These are phyloP conservation scores for Agrenia bidenticulata DNA, from an alignment of 2,888 invertebrate species.

Conservation along the genomic window DNA sequence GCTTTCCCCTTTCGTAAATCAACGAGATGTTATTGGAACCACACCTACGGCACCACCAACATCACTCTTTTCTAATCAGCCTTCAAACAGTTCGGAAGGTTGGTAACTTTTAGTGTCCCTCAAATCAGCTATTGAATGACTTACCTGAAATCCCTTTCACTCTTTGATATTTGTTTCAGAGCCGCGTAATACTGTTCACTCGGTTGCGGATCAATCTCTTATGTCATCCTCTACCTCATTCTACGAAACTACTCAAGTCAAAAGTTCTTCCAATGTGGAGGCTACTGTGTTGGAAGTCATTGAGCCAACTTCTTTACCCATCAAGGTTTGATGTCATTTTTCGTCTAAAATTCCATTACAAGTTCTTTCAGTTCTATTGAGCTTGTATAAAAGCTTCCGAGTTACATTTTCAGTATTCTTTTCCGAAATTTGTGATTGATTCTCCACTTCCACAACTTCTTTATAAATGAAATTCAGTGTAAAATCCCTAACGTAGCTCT, in stretches of 20 bases:
- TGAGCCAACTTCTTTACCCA: conserved; percentile 39
- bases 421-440: too few species aligned
- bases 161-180: not conserved
- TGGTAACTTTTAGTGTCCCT: too few species aligned
- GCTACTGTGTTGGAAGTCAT: conserved; percentile 50
- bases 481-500: too few species aligned
- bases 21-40: not conserved
- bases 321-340: conserved; percentile 31
- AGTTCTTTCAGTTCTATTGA: too few species aligned
- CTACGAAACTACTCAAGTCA: conserved; percentile 14
- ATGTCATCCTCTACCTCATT: not conserved
- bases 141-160: too few species aligned
- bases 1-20: conserved; percentile 43
- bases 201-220: not conserved
- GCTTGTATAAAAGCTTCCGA: too few species aligned
- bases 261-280: conserved; percentile 27
- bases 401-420: too few species aligned
- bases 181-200: not conserved
- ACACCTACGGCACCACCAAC: conserved; percentile 5
- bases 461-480: too few species aligned
- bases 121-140: too few species aligned
- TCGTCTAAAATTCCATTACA: too few species aligned
- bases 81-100: too few species aligned
- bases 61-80: conserved; percentile 8
- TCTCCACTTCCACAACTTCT: too few species aligned